phyloP scores from a whole-genome alignment of 92 coral and sea anemone species.

The Epizoanthus stellaris region DNA sequence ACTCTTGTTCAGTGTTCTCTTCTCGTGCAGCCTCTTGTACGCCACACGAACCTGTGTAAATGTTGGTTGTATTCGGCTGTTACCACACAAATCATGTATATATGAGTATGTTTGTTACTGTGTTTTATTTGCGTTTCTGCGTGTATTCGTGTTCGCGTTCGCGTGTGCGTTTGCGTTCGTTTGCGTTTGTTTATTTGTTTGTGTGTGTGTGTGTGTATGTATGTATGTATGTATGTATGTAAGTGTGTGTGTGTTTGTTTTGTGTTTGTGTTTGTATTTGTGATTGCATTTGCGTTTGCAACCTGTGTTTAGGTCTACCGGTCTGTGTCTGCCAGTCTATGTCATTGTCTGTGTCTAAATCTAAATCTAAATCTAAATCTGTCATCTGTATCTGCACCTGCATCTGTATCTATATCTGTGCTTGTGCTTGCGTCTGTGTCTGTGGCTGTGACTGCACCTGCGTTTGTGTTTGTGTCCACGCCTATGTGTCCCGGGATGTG shows the following conservation, averaged over 20 bases:
- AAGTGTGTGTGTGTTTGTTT: too few species aligned
- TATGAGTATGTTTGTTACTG: too few species aligned
- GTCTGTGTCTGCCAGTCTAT: background rate
- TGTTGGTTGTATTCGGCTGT: background rate
- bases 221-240: too few species aligned
- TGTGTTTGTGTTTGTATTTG: too few species aligned
- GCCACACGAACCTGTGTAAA: slow-evolving; percentile 87
- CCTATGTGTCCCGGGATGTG: background rate
- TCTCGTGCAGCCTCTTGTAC: slow-evolving; percentile 88
- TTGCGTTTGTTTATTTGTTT: background rate
- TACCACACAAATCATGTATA: background rate
- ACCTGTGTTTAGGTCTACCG: background rate
- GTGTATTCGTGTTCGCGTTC: too few species aligned
- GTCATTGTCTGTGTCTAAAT: background rate
- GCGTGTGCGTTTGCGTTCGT: too few species aligned
- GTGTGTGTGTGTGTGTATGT: too few species aligned
- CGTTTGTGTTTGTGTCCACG: background rate
- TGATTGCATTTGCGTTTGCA: too few species aligned
- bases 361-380: too few species aligned
- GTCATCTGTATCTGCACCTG: background rate
- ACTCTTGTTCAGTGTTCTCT: slow-evolving; percentile 81
- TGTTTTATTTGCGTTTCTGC: too few species aligned
- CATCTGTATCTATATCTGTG: background rate
- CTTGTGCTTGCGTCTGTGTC: background rate
- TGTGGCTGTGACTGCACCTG: background rate